Evolutionary conservation across 2,888 invertebrate species (phyloP), one percentile per base, ranked within the genome.

Genomic region (Idaea straminata): DNA sequence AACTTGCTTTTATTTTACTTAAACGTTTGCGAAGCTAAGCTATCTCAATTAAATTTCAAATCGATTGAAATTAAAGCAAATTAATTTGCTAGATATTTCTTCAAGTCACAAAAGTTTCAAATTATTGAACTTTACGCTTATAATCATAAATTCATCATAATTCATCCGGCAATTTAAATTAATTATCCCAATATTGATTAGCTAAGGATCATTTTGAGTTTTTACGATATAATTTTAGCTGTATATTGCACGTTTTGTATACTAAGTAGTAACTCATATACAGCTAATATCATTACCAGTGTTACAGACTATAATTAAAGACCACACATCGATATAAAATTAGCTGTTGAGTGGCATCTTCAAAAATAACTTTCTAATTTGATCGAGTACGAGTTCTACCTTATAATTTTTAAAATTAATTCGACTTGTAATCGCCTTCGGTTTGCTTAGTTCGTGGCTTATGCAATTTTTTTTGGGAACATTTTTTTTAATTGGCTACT

Each of bases 351-450:
- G 67, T 70, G 67, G 71, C 69, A 72, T 70, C 68, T 69, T 62
- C 61, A 7, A 70, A 70, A 72, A 69, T 72, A 74, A 77, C 83
- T 85, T 84, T 86, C 84, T 80, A 62, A 71, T 67, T 67, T 84
- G 83, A 84, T 85, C 81, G 78, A 80, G 73, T 66, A 67, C 72
- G 76, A 47, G 47, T 47, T 69, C 69, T 71, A 82, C 76, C 72
- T 75, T 73, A 70, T 79, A 78, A 82, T 83, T 80, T 83, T 73
- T 70, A 74, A 80, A 80, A 83, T 82, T 83, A 84, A 86, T 85
- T 83, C 80, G 76, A 69, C 71, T 72, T 71, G 74, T 79, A 81
- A 79, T 76, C 73, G 74, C 74, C 66, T 80, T 78, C 68, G 74
- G 77, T 78, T 82, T 78, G 73, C 78, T 84, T 77, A 84, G 85